These are phyloP conservation scores for Oryctolagus cuniculus DNA, from an alignment of 2,113 vertebrate genomes.

Conservation along the genomic window mOryCun1.1 NC_091449.1:54721501-54722000, in stretches of 20 bases:
- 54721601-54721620: background rate
- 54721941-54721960: slow-evolving; percentile 33
- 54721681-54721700: background rate
- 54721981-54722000: background rate
- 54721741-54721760: slow-evolving; percentile 48
- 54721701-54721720: background rate
- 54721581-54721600: background rate
- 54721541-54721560: background rate
- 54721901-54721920: background rate
- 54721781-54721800: background rate
- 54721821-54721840: too few relatives aligned
- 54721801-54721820: background rate
- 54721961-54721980: slow-evolving; percentile 11
- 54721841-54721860: too few relatives aligned
- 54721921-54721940: slow-evolving; percentile 25
- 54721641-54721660: background rate
- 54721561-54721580: background rate
- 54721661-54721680: background rate
- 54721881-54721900: background rate
- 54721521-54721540: background rate
- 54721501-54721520: too few relatives aligned
- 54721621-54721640: background rate
- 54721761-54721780: background rate
- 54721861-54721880: background rate
- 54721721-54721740: slow-evolving; percentile 21